phyloP scores from a whole-genome alignment of 2,113 vertebrate genomes.

The Vulpes ferrilata region DNA sequence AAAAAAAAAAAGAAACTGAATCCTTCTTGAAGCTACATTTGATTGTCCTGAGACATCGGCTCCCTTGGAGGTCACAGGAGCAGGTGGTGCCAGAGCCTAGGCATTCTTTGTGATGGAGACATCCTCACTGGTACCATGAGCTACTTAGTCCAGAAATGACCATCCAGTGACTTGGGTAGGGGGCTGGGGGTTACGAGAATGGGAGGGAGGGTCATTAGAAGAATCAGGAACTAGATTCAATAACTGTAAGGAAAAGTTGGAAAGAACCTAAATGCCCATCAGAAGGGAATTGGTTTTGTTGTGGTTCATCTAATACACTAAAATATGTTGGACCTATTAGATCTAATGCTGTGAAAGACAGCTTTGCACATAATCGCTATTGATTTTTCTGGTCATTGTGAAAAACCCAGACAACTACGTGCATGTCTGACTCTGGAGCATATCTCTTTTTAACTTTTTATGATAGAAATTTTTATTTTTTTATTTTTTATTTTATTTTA shows the following conservation, averaged over 20 bases:
- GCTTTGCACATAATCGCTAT: neutral
- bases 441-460: neutral
- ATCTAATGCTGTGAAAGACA: neutral
- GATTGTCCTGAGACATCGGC: neutral
- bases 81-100: neutral
- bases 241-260: neutral
- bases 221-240: neutral
- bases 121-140: neutral
- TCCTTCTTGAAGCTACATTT: constrained; percentile 42
- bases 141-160: neutral
- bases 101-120: neutral
- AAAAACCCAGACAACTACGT: neutral
- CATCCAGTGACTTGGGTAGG: neutral
- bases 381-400: neutral
- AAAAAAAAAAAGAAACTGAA: neutral
- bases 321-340: neutral
- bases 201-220: neutral
- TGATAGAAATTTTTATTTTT: too few species aligned
- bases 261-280: neutral
- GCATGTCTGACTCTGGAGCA: neutral
- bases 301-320: neutral
- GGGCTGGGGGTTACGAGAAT: neutral
- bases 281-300: neutral
- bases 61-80: constrained; percentile 44
- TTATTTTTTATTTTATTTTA: too few species aligned